Evolutionary conservation across 2,888 invertebrate species (phyloP).

Genomic region (Muschampia plurimacula): DNA sequence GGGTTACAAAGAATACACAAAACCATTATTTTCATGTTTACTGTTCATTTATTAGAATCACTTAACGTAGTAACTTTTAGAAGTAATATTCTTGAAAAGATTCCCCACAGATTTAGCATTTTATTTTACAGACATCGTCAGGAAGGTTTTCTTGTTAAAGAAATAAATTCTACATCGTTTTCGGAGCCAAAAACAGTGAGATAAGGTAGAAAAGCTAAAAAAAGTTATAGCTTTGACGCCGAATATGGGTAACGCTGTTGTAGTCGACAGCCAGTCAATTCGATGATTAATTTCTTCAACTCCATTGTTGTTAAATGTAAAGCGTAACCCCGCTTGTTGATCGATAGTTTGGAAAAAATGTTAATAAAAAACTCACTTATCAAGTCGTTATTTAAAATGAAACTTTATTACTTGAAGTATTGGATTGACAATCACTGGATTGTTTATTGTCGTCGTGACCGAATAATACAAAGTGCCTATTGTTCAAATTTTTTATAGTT

Average conservation of each 20-base stretch:
- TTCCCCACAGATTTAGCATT: no score
- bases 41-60: no score
- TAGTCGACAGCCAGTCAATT: conserved; percentile 44
- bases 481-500: conserved; percentile 57
- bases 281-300: conserved; percentile 75
- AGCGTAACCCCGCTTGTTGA: conserved; percentile 66
- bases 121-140: no score
- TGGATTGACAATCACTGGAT: neutral
- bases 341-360: conserved; percentile 61
- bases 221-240: neutral
- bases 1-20: no score
- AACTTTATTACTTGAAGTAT: neutral
- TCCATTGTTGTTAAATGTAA: conserved; percentile 65
- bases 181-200: no score
- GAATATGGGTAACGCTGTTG: neutral
- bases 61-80: no score
- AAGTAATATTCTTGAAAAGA: no score
- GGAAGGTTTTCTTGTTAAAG: no score
- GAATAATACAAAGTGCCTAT: conserved; percentile 46
- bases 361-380: neutral
- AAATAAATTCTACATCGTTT: no score
- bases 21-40: no score
- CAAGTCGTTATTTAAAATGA: neutral
- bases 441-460: neutral
- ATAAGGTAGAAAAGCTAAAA: no score